Conservation (phyloP, 1,140 invertebrate species). For the Drosophila prosaltans region DNA sequence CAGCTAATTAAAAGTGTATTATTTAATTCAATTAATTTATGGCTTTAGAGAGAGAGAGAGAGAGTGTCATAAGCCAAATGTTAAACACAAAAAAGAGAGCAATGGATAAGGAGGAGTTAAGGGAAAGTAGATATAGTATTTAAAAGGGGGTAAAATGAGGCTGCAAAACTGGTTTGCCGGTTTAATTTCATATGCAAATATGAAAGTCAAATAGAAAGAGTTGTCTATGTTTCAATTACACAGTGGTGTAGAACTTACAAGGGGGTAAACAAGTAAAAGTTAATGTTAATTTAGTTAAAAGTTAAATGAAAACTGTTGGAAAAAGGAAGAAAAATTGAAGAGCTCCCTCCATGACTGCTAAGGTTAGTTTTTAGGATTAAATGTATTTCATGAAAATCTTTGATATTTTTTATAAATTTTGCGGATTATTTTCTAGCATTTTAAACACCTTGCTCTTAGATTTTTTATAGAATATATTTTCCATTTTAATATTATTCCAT, state of each 20-base stretch:
- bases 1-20: constrained; percentile 80
- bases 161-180: constrained; percentile 65
- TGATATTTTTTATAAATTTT: too few species aligned
- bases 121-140: too few species aligned
- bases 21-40: constrained; percentile 76
- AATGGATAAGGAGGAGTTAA: neutral
- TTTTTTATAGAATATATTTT: too few species aligned
- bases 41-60: constrained; percentile 15
- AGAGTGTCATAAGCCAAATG: constrained; percentile 58
- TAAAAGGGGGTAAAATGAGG: constrained; percentile 4
- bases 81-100: constrained; percentile 53
- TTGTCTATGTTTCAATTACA: constrained; percentile 26
- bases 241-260: constrained; percentile 11
- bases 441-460: too few species aligned
- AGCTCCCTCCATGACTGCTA: too few species aligned
- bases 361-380: too few species aligned
- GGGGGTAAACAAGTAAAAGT: neutral
- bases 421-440: too few species aligned
- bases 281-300: too few species aligned
- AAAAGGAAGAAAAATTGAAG: too few species aligned
- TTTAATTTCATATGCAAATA: constrained; percentile 68
- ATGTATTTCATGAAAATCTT: too few species aligned
- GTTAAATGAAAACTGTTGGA: neutral
- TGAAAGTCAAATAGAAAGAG: constrained; percentile 48
- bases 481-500: too few species aligned